A percentile compares a stretch with the other conserved stretches of the same genome.
Evolutionary conservation across 1,140 invertebrate species (phyloP).

Genomic region (Lasioglossum albipes): DNA sequence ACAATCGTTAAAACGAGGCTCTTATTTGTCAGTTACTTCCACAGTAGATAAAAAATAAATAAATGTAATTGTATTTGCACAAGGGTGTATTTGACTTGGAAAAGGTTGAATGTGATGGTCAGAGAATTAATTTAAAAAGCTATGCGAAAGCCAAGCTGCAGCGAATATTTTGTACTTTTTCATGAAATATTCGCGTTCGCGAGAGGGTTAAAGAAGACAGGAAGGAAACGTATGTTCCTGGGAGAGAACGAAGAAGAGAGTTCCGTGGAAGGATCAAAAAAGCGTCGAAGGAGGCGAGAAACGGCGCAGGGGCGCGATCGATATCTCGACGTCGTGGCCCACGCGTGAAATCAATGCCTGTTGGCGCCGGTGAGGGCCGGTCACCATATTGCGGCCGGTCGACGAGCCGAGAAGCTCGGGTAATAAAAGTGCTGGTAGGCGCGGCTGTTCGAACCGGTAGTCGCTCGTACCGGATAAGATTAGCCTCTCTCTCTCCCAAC

Average conservation of each 20-base stretch:
- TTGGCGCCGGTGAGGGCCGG: slow-evolving; percentile 34
- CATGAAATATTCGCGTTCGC: too few relatives aligned
- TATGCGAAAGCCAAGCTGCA: too few relatives aligned
- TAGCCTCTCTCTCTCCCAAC: slow-evolving; percentile 48
- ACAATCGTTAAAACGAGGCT: too few relatives aligned
- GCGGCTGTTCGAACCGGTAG: slow-evolving; percentile 50
- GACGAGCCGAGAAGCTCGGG: slow-evolving; percentile 46
- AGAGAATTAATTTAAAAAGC: too few relatives aligned
- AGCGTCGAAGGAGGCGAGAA: slow-evolving; percentile 35
- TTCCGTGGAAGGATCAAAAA: slow-evolving; percentile 31
- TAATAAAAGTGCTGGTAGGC: slow-evolving; percentile 56
- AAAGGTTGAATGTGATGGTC: too few relatives aligned
- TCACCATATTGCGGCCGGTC: slow-evolving; percentile 56
- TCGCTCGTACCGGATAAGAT: slow-evolving; percentile 65
- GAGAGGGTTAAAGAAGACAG: not conserved
- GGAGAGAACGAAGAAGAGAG: not conserved
- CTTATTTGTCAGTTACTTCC: too few relatives aligned
- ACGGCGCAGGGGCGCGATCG: slow-evolving; percentile 21
- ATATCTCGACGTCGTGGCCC: slow-evolving; percentile 35
- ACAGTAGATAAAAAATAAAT: too few relatives aligned
- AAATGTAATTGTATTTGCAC: too few relatives aligned
- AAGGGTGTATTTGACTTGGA: too few relatives aligned
- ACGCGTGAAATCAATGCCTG: slow-evolving; percentile 43
- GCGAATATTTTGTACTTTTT: too few relatives aligned
- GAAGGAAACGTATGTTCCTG: not conserved